Evolutionary conservation across 2,113 vertebrate genomes (phyloP).

Genomic region (Hiodon tergisus): DNA sequence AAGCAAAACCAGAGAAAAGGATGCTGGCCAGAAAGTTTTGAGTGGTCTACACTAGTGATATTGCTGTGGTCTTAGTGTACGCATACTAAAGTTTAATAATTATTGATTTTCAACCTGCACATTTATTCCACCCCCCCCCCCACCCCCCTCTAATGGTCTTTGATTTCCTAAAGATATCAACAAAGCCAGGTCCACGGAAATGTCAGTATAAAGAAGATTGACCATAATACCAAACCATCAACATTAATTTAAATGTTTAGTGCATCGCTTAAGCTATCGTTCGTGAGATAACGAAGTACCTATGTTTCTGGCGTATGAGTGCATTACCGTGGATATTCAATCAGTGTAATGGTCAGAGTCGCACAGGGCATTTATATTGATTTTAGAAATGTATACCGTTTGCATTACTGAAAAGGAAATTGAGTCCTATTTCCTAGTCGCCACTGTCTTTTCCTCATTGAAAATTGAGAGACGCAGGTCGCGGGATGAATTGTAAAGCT

Average conservation of each 20-base stretch:
- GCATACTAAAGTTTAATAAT: slow-evolving; percentile 11
- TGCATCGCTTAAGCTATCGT: slow-evolving; percentile 16
- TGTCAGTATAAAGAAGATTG: slow-evolving; percentile 7
- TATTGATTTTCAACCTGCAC: slow-evolving; percentile 12
- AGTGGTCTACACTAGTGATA: background rate
- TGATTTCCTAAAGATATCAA: slow-evolving; percentile 18
- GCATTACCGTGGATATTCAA: slow-evolving; percentile 42
- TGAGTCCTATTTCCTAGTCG: slow-evolving; percentile 45
- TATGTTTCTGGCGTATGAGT: slow-evolving; percentile 32
- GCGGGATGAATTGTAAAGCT: slow-evolving; percentile 39
- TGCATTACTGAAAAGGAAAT: slow-evolving; percentile 51
- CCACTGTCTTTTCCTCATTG: slow-evolving; percentile 34
- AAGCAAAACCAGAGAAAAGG: background rate
- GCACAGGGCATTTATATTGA: slow-evolving; percentile 46
- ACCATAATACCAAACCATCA: slow-evolving; percentile 20
- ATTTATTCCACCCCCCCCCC: background rate
- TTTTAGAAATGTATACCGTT: slow-evolving; percentile 49
- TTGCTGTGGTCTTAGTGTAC: background rate
- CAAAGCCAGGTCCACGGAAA: background rate
- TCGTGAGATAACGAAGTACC: slow-evolving; percentile 29
- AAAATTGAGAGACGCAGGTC: slow-evolving; percentile 41
- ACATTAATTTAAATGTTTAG: slow-evolving; percentile 25
- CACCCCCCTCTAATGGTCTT: background rate
- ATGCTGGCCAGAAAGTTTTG: background rate
- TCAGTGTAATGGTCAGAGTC: slow-evolving; percentile 38